These are phyloP conservation scores for Abrostola triplasia DNA, from an alignment of 2,888 invertebrate genomes.

Conservation along the genomic window DNA sequence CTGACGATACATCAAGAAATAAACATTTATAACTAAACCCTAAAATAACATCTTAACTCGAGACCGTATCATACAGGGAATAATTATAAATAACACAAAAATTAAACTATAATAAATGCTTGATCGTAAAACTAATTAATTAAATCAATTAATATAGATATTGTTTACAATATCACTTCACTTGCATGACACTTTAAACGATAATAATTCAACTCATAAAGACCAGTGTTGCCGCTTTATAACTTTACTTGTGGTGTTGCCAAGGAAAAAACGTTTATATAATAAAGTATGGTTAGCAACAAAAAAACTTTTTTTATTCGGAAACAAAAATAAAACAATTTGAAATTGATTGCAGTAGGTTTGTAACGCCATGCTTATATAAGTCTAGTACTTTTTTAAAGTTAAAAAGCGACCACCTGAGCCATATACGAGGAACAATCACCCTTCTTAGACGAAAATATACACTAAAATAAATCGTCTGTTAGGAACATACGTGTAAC, in stretches of 20 bases:
- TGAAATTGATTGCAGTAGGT: too few species aligned
- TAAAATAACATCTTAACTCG: slow-evolving; percentile 41
- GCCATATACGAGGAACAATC: slow-evolving; percentile 10
- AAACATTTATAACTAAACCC: slow-evolving; percentile 30
- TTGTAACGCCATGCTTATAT: neutral
- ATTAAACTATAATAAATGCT: slow-evolving; percentile 61
- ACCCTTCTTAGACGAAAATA: slow-evolving; percentile 10
- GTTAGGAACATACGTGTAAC: slow-evolving; percentile 56
- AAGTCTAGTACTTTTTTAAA: too few species aligned
- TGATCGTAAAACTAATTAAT: slow-evolving; percentile 32
- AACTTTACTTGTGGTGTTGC: slow-evolving; percentile 3
- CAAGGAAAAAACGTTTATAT: slow-evolving; percentile 3
- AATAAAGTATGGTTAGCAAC: too few species aligned
- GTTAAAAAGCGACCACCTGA: slow-evolving; percentile 2
- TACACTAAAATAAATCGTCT: slow-evolving; percentile 42
- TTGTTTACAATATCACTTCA: slow-evolving; percentile 21
- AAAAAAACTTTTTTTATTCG: too few species aligned
- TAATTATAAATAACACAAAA: slow-evolving; percentile 54
- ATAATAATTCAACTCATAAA: neutral
- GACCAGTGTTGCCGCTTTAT: slow-evolving; percentile 11
- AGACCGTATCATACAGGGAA: slow-evolving; percentile 54
- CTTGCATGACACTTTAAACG: slow-evolving; percentile 23
- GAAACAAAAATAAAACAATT: too few species aligned
- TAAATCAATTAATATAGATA: slow-evolving; percentile 23
- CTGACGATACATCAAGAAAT: slow-evolving; percentile 24